These are phyloP conservation scores for Ophraella communa DNA, from an alignment of 2,888 invertebrate species.

Conservation along the genomic window DNA sequence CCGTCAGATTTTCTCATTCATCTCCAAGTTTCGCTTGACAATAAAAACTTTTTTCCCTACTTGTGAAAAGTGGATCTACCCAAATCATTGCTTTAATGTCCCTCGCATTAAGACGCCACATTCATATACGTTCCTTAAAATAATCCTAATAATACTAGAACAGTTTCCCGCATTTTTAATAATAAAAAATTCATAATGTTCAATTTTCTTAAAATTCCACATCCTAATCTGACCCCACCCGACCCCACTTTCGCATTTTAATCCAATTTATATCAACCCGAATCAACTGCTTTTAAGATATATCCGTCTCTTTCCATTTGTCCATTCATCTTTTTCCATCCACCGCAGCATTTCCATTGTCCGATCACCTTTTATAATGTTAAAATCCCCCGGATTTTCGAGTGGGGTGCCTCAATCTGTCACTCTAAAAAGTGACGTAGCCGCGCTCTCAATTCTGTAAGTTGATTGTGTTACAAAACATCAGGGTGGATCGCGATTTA, in stretches of 20 bases:
- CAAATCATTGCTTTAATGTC: slow-evolving; percentile 19
- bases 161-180: too few species aligned
- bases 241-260: too few species aligned
- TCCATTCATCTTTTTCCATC: slow-evolving; percentile 1
- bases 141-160: too few species aligned
- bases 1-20: slow-evolving; percentile 14
- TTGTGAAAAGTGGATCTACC: slow-evolving; percentile 12
- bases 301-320: slow-evolving; percentile 4
- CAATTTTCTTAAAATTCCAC: slow-evolving; percentile 20
- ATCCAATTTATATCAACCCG: slow-evolving; percentile 32
- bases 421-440: slow-evolving; percentile 44
- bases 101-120: slow-evolving; percentile 15
- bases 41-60: slow-evolving; percentile 8
- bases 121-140: slow-evolving; percentile 14
- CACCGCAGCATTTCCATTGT: slow-evolving; percentile 23
- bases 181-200: too few species aligned
- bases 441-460: slow-evolving; percentile 46
- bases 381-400: slow-evolving; percentile 38
- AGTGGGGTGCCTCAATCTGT: slow-evolving; percentile 45
- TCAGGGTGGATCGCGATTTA: slow-evolving; percentile 39
- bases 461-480: slow-evolving; percentile 49
- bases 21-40: slow-evolving; percentile 11
- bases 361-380: slow-evolving; percentile 38
- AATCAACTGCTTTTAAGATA: slow-evolving; percentile 34
- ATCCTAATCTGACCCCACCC: slow-evolving; percentile 28